Percentiles rank a stretch among this genome's conserved stretches.
These are phyloP conservation scores for Paraescarpia echinospica DNA, from an alignment of 1,140 invertebrate genomes.

Conservation along the genomic window DNA sequence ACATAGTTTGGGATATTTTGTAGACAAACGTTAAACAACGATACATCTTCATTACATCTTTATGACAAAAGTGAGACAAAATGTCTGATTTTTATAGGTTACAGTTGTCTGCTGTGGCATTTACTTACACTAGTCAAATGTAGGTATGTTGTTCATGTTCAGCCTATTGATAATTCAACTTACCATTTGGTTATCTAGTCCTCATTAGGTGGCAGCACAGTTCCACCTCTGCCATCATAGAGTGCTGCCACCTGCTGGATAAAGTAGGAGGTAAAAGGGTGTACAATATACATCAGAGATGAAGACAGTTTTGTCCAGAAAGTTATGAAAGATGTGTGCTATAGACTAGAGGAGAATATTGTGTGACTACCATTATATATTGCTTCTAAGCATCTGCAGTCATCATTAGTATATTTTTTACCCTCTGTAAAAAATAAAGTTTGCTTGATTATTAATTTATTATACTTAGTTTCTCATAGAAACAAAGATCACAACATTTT, in stretches of 20 bases:
- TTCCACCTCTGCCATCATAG: not conserved
- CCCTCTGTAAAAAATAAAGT: not conserved
- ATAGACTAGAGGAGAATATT: not conserved
- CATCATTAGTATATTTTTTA: not conserved
- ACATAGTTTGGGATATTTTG: not conserved
- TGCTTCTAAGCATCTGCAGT: not conserved
- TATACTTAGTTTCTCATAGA: no score
- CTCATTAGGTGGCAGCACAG: not conserved
- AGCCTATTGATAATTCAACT: not conserved
- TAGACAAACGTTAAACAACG: not conserved
- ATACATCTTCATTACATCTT: not conserved
- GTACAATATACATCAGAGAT: no score
- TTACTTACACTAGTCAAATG: not conserved
- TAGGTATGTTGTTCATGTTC: not conserved
- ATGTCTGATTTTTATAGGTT: not conserved
- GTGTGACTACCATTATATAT: not conserved
- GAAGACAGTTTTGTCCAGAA: not conserved
- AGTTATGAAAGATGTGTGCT: not conserved
- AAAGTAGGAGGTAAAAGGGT: not conserved
- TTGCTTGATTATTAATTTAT: no score
- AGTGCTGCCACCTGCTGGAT: not conserved
- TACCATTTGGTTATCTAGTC: not conserved
- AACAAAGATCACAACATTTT: not conserved
- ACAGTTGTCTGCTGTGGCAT: not conserved
- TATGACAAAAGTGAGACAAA: not conserved